Evolutionary conservation across 2,113 vertebrate genomes (phyloP).

Genomic region (Bothrops jararaca): DNA sequence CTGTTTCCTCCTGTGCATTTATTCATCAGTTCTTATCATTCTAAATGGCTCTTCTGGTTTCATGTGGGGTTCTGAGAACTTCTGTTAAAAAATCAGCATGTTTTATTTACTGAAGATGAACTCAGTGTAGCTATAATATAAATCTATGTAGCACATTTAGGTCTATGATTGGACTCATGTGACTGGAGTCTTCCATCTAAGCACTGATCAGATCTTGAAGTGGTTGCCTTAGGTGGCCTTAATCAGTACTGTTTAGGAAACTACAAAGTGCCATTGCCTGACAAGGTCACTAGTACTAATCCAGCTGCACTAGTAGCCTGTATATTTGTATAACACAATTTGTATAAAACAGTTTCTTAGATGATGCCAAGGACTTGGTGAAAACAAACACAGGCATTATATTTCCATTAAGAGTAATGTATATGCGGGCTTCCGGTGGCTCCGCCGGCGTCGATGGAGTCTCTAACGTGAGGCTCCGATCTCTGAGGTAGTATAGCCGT

Average conservation of each 20-base stretch:
- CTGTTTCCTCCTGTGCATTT: not conserved
- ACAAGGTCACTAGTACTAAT: not conserved
- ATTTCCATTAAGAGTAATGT: not conserved
- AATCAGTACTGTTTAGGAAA: not conserved
- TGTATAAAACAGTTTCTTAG: not conserved
- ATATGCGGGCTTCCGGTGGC: too few relatives aligned
- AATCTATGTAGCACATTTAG: not conserved
- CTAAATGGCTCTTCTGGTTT: not conserved
- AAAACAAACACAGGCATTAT: not conserved
- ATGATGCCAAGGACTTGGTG: not conserved
- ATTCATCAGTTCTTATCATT: not conserved
- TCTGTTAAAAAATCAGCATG: not conserved
- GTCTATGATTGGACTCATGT: not conserved
- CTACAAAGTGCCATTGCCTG: not conserved
- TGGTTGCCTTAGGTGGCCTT: not conserved
- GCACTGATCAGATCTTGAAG: not conserved
- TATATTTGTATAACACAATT: not conserved
- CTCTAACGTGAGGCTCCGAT: too few relatives aligned
- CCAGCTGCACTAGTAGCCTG: not conserved
- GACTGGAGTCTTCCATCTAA: not conserved
- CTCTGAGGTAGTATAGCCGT: too few relatives aligned
- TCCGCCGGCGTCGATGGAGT: too few relatives aligned
- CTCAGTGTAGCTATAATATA: not conserved
- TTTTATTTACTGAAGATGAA: not conserved
- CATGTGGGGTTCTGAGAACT: not conserved